These are phyloP conservation scores for Seriola aureovittata DNA, from an alignment of 2,113 vertebrate genomes.

Conservation along the genomic window DNA sequence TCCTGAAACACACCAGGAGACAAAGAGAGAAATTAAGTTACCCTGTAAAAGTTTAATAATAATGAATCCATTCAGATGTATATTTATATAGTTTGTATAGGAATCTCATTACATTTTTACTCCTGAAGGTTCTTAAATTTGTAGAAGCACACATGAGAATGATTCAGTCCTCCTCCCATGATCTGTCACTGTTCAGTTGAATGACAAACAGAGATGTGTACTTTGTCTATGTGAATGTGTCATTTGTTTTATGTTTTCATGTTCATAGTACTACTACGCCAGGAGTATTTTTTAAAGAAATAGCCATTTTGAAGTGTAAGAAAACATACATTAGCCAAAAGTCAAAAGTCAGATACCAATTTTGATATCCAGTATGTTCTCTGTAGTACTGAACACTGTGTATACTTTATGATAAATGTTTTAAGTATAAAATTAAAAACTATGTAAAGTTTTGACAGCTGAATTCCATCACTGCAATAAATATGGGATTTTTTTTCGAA, in stretches of 20 bases:
- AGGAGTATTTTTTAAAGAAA: constrained; percentile 75
- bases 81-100: constrained; percentile 73
- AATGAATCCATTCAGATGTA: constrained; percentile 36
- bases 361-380: constrained; percentile 76
- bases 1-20: constrained; percentile 23
- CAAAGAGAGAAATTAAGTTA: constrained; percentile 20
- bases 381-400: constrained; percentile 74
- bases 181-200: constrained; percentile 38
- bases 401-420: constrained; percentile 71
- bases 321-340: constrained; percentile 55
- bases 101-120: constrained; percentile 53
- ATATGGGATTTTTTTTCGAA: constrained; percentile 72
- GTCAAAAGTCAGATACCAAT: constrained; percentile 59
- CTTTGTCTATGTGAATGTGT: constrained; percentile 66
- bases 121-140: constrained; percentile 58
- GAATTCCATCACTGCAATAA: constrained; percentile 78
- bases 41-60: constrained; percentile 11
- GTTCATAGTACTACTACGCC: constrained; percentile 59
- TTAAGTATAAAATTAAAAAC: constrained; percentile 64
- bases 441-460: constrained; percentile 72
- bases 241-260: constrained; percentile 65
- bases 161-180: constrained; percentile 28
- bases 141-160: constrained; percentile 58
- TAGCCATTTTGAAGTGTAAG: constrained; percentile 72
- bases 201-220: constrained; percentile 55